Evolutionary conservation across 2,797 vertebrate species (phyloP).

Genomic region (Brachyrhaphis roseni): DNA sequence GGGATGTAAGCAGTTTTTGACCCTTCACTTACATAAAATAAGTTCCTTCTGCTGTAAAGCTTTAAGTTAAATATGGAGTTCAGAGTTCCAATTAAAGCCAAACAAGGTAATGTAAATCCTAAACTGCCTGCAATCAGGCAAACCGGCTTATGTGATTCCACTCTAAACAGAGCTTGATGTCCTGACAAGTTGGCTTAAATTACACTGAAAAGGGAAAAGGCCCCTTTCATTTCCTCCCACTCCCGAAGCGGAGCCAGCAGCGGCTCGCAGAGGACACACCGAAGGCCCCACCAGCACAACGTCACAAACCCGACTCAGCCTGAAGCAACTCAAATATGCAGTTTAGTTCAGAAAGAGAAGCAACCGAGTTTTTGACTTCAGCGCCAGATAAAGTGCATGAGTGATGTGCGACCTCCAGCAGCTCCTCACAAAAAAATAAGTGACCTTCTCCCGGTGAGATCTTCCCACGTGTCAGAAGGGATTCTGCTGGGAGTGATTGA

Average conservation of each 20-base stretch:
- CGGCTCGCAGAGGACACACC: slow-evolving; percentile 7
- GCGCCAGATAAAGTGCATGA: slow-evolving; percentile 71
- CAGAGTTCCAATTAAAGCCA: slow-evolving; percentile 64
- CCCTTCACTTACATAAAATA: background rate
- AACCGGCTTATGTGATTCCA: slow-evolving; percentile 45
- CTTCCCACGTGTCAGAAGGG: slow-evolving; percentile 63
- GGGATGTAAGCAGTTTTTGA: background rate
- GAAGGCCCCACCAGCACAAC: slow-evolving; percentile 39
- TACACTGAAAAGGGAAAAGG: slow-evolving; percentile 34
- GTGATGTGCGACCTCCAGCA: slow-evolving; percentile 68
- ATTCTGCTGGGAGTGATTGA: slow-evolving; percentile 73
- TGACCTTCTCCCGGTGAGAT: slow-evolving; percentile 70
- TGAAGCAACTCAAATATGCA: slow-evolving; percentile 20
- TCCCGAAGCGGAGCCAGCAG: slow-evolving; percentile 26
- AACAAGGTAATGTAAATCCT: slow-evolving; percentile 63
- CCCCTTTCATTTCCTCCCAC: slow-evolving; percentile 34
- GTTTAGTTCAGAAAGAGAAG: slow-evolving; percentile 51
- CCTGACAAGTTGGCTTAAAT: slow-evolving; percentile 56
- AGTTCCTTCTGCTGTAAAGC: slow-evolving; percentile 49
- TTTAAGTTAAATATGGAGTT: slow-evolving; percentile 57
- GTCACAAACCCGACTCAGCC: slow-evolving; percentile 39
- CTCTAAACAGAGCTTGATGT: slow-evolving; percentile 56
- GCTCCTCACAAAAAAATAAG: slow-evolving; percentile 58
- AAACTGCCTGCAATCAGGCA: slow-evolving; percentile 60
- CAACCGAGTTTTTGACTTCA: slow-evolving; percentile 52